These are phyloP conservation scores for Platysternon megacephalum DNA, from an alignment of 2,113 vertebrate genomes.

Conservation along the genomic window DNA sequence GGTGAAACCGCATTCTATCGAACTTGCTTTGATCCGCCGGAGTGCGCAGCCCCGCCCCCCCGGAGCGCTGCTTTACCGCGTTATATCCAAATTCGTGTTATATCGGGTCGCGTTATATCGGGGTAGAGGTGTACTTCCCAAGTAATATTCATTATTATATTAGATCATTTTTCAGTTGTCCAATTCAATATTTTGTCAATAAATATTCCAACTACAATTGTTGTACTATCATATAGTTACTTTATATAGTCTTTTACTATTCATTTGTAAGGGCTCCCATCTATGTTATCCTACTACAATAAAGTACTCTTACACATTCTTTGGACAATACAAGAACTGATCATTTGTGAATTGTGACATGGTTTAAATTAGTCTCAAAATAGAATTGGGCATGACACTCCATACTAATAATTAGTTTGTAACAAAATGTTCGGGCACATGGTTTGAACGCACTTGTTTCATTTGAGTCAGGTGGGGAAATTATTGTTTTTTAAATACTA, in stretches of 20 bases:
- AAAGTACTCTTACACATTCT: background rate
- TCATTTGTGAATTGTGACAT: background rate
- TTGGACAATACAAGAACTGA: background rate
- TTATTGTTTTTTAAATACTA: background rate
- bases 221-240: no score
- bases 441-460: background rate
- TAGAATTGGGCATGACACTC: background rate
- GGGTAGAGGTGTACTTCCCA: background rate
- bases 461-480: background rate
- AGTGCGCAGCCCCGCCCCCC: no score
- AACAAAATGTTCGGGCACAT: background rate
- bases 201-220: background rate
- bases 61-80: no score
- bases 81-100: no score
- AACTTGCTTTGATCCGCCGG: no score
- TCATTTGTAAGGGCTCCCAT: background rate
- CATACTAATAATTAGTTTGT: background rate
- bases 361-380: background rate
- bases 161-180: background rate
- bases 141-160: fast-evolving
- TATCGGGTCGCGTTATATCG: no score
- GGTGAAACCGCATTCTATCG: no score
- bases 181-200: background rate
- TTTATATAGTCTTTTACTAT: no score
- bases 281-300: background rate